Conservation (phyloP, 2,113 vertebrate species). For the Xiphorhynchus elegans region DNA sequence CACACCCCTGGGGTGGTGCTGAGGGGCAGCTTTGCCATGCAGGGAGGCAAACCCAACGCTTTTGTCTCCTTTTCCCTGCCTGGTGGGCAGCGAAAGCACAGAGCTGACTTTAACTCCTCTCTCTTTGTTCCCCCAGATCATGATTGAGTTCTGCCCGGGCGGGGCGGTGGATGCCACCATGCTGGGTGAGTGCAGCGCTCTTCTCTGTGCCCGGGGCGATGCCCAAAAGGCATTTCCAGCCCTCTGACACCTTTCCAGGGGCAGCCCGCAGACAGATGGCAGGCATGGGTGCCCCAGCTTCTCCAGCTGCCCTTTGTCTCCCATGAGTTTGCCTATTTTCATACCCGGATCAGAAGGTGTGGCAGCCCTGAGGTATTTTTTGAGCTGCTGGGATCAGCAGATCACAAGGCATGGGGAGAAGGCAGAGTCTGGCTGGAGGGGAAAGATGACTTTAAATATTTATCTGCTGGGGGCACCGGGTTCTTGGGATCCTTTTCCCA, state of each 20-base stretch:
- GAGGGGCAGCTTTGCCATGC: background rate
- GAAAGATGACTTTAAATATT: background rate
- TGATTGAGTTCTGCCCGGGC: slow-evolving; percentile 95
- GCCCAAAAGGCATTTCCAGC: background rate
- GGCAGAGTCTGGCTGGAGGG: background rate
- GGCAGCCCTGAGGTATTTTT: background rate
- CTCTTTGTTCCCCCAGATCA: slow-evolving; percentile 82
- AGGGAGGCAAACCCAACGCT: accelerated
- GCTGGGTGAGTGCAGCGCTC: slow-evolving; percentile 49
- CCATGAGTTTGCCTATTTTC: background rate
- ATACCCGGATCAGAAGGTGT: background rate
- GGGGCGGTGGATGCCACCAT: slow-evolving; percentile 57
- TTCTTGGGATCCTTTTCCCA: background rate
- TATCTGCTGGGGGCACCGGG: background rate
- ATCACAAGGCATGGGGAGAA: background rate
- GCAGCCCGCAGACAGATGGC: background rate
- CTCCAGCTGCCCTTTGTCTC: background rate
- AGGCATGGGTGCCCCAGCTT: background rate
- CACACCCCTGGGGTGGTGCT: accelerated
- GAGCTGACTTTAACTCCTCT: background rate
- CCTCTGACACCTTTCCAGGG: background rate
- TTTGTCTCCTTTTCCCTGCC: no score
- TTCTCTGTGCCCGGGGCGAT: accelerated
- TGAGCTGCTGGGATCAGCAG: background rate
- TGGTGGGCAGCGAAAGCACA: accelerated